Percentiles rank a stretch among this genome's conserved stretches.
phyloP scores from a whole-genome alignment of 2,113 vertebrate species.

The Tragelaphus buxtoni region DNA sequence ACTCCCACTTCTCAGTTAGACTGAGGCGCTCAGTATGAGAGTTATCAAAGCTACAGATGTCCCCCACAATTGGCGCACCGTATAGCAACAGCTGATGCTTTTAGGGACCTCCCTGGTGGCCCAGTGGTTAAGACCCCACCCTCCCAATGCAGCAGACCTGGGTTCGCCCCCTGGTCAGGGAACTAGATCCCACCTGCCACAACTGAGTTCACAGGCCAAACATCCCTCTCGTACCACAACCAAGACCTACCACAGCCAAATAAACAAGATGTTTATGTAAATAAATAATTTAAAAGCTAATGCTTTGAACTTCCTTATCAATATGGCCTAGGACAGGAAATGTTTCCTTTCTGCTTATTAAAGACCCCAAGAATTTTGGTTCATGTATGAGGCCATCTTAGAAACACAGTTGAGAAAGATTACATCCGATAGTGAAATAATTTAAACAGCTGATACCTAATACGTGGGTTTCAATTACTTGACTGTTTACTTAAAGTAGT shows the following conservation, averaged over 20 bases:
- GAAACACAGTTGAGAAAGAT: not conserved
- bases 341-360: not conserved
- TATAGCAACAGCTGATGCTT: not conserved
- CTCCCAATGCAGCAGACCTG: not conserved
- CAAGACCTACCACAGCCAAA: not conserved
- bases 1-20: not conserved
- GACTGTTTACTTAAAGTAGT: not conserved
- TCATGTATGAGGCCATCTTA: not conserved
- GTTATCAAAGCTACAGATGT: not conserved
- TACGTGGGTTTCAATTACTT: constrained; percentile 4
- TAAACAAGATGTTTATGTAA: not conserved
- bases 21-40: not conserved
- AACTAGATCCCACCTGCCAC: not conserved
- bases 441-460: not conserved
- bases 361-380: not conserved
- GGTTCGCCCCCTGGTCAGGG: not conserved
- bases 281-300: not conserved
- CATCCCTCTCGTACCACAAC: not conserved
- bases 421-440: not conserved
- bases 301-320: not conserved
- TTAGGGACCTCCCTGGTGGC: not conserved
- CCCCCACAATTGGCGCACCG: not conserved
- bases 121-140: not conserved
- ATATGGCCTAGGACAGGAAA: not conserved
- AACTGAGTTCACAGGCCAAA: not conserved